A percentile compares a stretch with the other conserved stretches of the same genome.
These are phyloP conservation scores for Phoxinus dragarum DNA, from an alignment of 2,797 vertebrate genomes.

Conservation along the genomic window DNA sequence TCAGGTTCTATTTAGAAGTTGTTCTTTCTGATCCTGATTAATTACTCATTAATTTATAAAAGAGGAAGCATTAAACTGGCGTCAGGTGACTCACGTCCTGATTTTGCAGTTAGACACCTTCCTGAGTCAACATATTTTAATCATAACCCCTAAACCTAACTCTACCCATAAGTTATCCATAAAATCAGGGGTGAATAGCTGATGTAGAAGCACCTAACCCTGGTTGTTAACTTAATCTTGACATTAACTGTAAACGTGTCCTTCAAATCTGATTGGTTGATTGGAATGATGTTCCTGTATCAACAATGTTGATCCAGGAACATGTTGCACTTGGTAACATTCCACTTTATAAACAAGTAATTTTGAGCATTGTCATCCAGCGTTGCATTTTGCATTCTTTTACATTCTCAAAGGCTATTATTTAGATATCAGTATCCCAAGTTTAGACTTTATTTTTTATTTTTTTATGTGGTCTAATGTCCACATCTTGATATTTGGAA, in stretches of 20 bases:
- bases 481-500: neutral
- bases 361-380: constrained; percentile 1
- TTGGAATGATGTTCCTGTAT: no score
- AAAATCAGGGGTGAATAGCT: no score
- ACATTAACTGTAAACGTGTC: no score
- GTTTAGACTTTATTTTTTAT: neutral
- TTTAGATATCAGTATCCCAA: neutral
- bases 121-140: no score
- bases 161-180: neutral
- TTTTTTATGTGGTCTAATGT: neutral
- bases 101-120: neutral
- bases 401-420: neutral
- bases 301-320: neutral
- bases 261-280: no score
- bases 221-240: no score
- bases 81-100: neutral
- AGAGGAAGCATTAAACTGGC: constrained; percentile 1
- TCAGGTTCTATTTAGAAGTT: neutral
- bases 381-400: neutral
- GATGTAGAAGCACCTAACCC: no score
- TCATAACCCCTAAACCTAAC: neutral
- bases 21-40: neutral
- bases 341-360: neutral
- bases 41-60: neutral
- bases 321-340: neutral